Conservation (phyloP, 2,888 invertebrate genomes). For the Lithophane ornitopus region DNA sequence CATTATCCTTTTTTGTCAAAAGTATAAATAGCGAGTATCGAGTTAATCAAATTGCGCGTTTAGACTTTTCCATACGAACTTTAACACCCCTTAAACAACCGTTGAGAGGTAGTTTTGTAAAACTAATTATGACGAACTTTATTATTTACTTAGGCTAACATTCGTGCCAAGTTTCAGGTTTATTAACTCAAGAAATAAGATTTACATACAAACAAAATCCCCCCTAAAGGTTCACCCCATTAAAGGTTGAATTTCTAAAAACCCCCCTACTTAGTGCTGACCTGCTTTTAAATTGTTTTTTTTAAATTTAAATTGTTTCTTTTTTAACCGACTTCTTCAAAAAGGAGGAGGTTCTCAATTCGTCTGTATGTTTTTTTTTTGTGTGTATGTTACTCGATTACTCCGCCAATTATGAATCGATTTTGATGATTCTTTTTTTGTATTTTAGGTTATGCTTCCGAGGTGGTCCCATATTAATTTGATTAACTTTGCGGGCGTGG, state of each 20-base stretch:
- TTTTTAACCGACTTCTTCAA: no score
- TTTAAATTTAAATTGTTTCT: no score
- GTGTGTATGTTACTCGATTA: no score
- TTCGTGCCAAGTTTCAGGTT: not conserved
- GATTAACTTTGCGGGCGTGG: no score
- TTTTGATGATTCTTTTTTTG: no score
- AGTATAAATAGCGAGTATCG: not conserved
- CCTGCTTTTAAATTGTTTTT: no score
- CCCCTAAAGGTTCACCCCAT: not conserved
- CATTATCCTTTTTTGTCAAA: not conserved
- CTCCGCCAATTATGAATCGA: no score
- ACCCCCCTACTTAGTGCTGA: not conserved
- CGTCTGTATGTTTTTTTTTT: no score
- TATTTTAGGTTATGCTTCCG: no score
- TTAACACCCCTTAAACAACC: not conserved
- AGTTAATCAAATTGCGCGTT: not conserved
- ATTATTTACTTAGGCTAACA: not conserved
- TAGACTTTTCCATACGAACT: not conserved
- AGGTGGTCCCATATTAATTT: no score
- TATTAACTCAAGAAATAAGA: not conserved
- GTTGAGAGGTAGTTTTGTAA: not conserved
- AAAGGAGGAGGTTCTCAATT: no score
- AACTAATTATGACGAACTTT: not conserved
- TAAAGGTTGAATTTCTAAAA: not conserved
- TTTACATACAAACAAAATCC: not conserved